phyloP scores from a whole-genome alignment of 30 jellyfish, hydroid and myxozoan genomes.

The Phacellophora camtschatica region DNA sequence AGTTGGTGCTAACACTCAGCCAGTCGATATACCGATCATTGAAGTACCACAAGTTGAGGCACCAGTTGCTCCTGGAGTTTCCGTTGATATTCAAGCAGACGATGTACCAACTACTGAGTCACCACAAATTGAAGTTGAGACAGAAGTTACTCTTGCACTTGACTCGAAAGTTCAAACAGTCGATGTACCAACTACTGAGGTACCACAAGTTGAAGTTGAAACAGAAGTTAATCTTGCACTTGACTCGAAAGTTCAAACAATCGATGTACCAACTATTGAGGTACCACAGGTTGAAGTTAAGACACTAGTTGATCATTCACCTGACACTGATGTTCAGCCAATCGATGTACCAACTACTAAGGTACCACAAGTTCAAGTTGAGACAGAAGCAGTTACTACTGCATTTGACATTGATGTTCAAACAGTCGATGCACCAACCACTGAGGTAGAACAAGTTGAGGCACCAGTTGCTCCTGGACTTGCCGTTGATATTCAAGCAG shows the following conservation, averaged over 20 bases:
- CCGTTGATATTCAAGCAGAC: neutral
- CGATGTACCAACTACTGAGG: neutral
- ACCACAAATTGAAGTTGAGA: neutral
- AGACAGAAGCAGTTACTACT: neutral
- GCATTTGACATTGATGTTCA: too few species aligned
- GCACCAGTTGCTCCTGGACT: slow-evolving; percentile 1
- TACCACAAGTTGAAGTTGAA: neutral
- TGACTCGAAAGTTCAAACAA: neutral
- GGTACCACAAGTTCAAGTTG: neutral
- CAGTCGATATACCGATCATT: slow-evolving; percentile 8
- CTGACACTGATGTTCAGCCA: neutral
- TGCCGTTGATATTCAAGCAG: neutral
- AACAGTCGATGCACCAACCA: neutral
- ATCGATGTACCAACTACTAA: neutral
- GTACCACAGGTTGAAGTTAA: neutral
- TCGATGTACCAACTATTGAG: neutral
- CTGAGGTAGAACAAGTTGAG: neutral
- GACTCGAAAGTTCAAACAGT: neutral
- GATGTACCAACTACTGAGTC: neutral
- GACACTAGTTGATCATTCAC: neutral
- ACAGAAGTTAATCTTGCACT: neutral
- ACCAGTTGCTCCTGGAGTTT: neutral
- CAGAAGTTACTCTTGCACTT: neutral
- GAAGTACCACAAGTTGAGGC: neutral
- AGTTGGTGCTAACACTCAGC: neutral